Base-by-base conservation (phyloP, 2,797 vertebrate genomes). In the Mormyrops boulengeri region DNA sequence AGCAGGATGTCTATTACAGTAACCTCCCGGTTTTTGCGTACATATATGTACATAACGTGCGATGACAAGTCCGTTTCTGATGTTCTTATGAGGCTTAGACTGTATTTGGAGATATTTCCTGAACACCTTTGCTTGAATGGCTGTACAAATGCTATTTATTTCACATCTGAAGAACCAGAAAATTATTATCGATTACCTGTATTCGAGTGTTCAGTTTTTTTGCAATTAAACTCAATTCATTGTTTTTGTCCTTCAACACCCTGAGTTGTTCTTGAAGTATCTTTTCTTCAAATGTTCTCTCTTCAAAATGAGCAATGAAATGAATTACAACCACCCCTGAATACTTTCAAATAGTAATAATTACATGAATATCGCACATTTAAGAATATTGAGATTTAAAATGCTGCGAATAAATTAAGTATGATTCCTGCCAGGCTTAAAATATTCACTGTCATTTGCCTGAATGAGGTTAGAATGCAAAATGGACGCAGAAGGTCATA, bases 211-310 rank as follows among this genome's bases (percentile, higher is more conserved):
- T 84, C 34, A 89, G 2, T 9, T 57, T 82, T 49, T 89, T 55
- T 26, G 73, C 88, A 30, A 44, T 84, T 11, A 57, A 82, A 19
- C 38, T 82, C 88, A 89, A 44, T 30, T 89, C 88, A 38, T 53
- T 82, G 77, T 89, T 82, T 57, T 57, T 82, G 52, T 53, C 88
- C 50, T 84, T 84, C 44, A 44, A 82, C 14, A 47, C 9, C 53
- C 11, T 84, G 62, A 89, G 88, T 55, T 89, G 73, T 47, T 89
- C 77, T 57, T 84, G 52, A 89, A 89, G 88, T 55, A 89, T 38
- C 50, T 73, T 82, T 53, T 89, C 88, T 57, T 89, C 88, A 22
- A 89, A 38, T 22, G 19, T 55, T 34, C 26, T 89, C 49, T 89
- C 88, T 89, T 55, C 34, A 60, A 84, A 89, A 22, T 12, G 26